phyloP scores from a whole-genome alignment of 2,888 invertebrate species.

The Lithophane ornitopus region DNA sequence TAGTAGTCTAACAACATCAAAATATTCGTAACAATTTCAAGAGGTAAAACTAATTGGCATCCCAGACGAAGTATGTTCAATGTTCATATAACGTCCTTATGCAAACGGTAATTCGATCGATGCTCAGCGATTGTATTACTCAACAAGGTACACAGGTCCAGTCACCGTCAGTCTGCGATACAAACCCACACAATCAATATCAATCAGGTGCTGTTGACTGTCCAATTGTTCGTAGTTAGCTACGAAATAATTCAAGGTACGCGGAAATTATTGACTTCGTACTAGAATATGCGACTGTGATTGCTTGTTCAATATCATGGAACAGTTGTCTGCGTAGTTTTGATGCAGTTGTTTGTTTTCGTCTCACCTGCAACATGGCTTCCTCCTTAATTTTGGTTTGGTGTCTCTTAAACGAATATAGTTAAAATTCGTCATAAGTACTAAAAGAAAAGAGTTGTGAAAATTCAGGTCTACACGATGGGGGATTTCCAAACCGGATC shows the following conservation, averaged over 20 bases:
- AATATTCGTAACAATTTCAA: slow-evolving; percentile 7
- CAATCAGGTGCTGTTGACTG: slow-evolving; percentile 40
- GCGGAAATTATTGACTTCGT: slow-evolving; percentile 38
- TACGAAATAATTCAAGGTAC: slow-evolving; percentile 46
- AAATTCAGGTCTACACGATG: not conserved
- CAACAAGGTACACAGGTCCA: slow-evolving; percentile 42
- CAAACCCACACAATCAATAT: slow-evolving; percentile 48
- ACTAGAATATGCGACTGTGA: slow-evolving; percentile 16
- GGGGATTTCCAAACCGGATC: not conserved
- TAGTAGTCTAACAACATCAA: not conserved
- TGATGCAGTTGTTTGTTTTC: not conserved
- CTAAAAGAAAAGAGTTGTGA: not conserved
- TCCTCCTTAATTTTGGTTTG: not conserved
- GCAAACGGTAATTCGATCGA: slow-evolving; percentile 68
- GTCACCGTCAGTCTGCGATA: slow-evolving; percentile 36
- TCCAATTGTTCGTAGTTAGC: slow-evolving; percentile 33
- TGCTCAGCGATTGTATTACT: slow-evolving; percentile 65
- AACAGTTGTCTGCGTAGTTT: not conserved
- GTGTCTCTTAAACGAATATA: not conserved
- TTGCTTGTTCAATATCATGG: slow-evolving; percentile 17
- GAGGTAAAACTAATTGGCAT: slow-evolving; percentile 29
- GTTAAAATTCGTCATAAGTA: not conserved
- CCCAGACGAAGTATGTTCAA: slow-evolving; percentile 17
- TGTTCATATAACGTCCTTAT: slow-evolving; percentile 45
- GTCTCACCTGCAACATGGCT: not conserved